phyloP scores from a whole-genome alignment of 2,113 vertebrate genomes.

The Ochotona princeps region DNA sequence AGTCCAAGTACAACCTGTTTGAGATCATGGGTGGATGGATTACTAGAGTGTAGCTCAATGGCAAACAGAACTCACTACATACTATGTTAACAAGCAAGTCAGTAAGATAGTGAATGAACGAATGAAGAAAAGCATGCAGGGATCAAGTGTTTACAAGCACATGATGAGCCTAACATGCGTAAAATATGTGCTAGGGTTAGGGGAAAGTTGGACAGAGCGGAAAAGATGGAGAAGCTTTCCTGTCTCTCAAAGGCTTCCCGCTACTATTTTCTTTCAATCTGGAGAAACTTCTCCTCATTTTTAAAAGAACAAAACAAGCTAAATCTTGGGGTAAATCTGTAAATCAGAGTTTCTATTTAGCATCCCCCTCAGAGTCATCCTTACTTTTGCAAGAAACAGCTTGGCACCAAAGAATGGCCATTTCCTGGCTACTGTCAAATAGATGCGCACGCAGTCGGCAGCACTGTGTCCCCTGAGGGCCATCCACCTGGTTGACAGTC shows the following conservation, averaged over 20 bases:
- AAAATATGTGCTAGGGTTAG: background rate
- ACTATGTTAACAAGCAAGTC: background rate
- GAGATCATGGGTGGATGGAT: background rate
- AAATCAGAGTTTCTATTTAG: background rate
- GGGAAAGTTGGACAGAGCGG: background rate
- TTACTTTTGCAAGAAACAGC: constrained; percentile 94
- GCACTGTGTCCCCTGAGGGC: constrained; percentile 93
- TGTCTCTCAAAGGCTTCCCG: background rate
- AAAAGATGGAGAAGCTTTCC: background rate
- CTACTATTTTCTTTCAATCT: background rate
- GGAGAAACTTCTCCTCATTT: constrained; percentile 19
- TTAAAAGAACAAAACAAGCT: background rate
- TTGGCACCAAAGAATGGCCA: constrained; percentile 97
- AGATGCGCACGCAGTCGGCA: constrained; percentile 95
- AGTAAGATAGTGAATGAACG: background rate
- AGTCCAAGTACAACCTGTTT: background rate
- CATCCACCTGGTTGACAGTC: constrained; percentile 94
- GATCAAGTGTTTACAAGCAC: no score
- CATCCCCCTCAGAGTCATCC: constrained; percentile 37
- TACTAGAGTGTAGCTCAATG: background rate
- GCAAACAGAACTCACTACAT: background rate
- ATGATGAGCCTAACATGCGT: background rate
- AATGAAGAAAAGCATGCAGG: background rate
- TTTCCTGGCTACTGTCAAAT: constrained; percentile 95
- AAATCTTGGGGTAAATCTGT: background rate